Conservation (phyloP, 2,888 invertebrate species). For the Orthonychiurus folsomi region DNA sequence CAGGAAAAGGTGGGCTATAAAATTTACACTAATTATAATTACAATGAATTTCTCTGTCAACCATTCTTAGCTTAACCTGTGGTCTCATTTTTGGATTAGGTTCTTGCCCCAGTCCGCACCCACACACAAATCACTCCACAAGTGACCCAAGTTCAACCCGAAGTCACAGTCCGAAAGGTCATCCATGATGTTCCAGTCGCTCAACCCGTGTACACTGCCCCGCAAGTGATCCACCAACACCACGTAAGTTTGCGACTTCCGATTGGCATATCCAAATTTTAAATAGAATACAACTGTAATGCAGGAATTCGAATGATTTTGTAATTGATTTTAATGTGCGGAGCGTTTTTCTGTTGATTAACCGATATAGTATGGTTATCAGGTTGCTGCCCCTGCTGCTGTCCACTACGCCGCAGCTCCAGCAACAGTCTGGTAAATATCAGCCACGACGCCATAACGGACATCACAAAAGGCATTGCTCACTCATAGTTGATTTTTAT, state of each 20-base stretch:
- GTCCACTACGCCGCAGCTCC: background rate
- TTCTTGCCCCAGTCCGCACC: conserved; percentile 43
- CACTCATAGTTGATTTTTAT: too few species aligned
- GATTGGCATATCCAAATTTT: too few species aligned
- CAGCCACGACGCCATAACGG: too few species aligned
- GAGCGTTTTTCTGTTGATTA: too few species aligned
- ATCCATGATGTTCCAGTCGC: conserved; percentile 38
- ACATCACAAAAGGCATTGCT: too few species aligned
- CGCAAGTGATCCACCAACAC: too few species aligned
- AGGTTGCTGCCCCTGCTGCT: background rate
- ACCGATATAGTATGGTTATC: too few species aligned
- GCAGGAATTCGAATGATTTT: too few species aligned
- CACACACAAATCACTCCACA: conserved; percentile 43
- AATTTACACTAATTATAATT: conserved; percentile 6
- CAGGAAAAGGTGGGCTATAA: conserved; percentile 34
- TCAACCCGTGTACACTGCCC: conserved; percentile 23
- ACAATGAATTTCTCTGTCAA: too few species aligned
- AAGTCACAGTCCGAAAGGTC: conserved; percentile 42
- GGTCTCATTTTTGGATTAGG: conserved; percentile 19
- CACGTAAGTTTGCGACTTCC: too few species aligned
- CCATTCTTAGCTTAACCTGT: background rate
- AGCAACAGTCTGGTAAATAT: background rate
- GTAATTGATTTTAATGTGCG: too few species aligned
- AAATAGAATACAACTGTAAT: too few species aligned
- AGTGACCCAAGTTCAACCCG: conserved; percentile 43